phyloP scores from a whole-genome alignment of 2,888 invertebrate genomes.

The Apantesis nais region DNA sequence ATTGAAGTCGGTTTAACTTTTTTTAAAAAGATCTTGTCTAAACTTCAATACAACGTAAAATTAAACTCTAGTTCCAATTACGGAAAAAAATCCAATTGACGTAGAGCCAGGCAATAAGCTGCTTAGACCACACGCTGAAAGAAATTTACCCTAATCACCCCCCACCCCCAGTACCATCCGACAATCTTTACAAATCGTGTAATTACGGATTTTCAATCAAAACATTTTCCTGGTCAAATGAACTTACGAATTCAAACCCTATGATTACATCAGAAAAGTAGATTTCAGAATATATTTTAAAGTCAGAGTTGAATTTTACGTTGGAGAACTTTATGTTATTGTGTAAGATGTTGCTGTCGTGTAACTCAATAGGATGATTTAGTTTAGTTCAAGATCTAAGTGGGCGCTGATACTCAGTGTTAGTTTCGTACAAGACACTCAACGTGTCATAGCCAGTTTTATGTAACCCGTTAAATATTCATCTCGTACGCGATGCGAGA shows the following conservation, averaged over 20 bases:
- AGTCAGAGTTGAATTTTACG: constrained; percentile 35
- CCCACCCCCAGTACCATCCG: constrained; percentile 22
- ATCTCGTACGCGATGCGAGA: constrained; percentile 25
- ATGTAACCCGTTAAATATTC: constrained; percentile 34
- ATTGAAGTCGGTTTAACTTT: constrained; percentile 17
- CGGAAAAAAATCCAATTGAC: constrained; percentile 30
- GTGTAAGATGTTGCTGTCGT: constrained; percentile 45
- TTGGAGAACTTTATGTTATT: constrained; percentile 39
- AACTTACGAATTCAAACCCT: constrained; percentile 31
- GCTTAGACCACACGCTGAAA: constrained; percentile 36
- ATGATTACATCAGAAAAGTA: constrained; percentile 12
- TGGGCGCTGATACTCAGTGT: constrained; percentile 24
- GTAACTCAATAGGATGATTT: constrained; percentile 35
- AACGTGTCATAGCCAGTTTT: constrained; percentile 33
- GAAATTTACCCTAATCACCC: constrained; percentile 33
- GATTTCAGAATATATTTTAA: constrained; percentile 16
- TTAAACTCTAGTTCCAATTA: constrained; percentile 27
- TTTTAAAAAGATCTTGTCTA: constrained; percentile 13
- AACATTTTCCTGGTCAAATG: constrained; percentile 24
- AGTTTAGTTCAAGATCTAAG: constrained; percentile 36
- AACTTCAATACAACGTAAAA: constrained; percentile 21
- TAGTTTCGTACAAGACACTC: constrained; percentile 36
- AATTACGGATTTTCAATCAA: constrained; percentile 51
- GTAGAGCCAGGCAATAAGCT: constrained; percentile 33
- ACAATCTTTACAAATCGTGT: constrained; percentile 53